Evolutionary conservation across 1,140 invertebrate species (phyloP), one percentile per base, ranked within the genome.

Genomic region (Mercenaria mercenaria): DNA sequence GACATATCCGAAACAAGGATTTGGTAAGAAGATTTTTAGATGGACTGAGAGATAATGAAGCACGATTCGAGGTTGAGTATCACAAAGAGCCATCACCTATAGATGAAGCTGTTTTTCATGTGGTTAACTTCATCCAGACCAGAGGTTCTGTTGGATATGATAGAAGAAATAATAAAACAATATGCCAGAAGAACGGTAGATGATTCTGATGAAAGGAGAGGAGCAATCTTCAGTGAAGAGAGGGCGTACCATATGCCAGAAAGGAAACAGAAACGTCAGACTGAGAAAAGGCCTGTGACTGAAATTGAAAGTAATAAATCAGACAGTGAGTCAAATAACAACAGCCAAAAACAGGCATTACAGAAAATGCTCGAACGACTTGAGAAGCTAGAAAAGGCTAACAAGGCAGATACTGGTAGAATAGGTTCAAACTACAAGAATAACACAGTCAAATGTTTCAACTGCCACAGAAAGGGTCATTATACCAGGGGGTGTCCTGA

Each of bases 11-110:
- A 26, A 23, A 80, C 3, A 47, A 80, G 23, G 50, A 80, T n/a
- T 37, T 80, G 4, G 77, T 80, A 4, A 13, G 77, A 34, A 52
- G 77, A 43, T 76, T 76, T 76, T 26, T 80, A 11, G 72, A 76
- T 76, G 72, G 72, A 15, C 23, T 76, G 29, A 10, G 37, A 8
- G 72, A 76, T 47, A 37, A 76, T 26, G 72, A 76, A 43, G 72
- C 15, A 13, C 8, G 72, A 32, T 72, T 72, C 32, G 13, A 15
- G 39, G 67, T 72, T 20, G 67, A 72, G 39, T 72, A 37, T 41
- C 32, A 72, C n/a, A n/a, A n/a, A n/a, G n/a, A n/a, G n/a, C n/a
- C n/a, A n/a, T n/a, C n/a, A n/a, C n/a, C n/a, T n/a, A n/a, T 72
- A 37, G 67, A 72, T 26, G 67, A 37, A 37, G 67, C 67, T 18